These are phyloP conservation scores for Acholoe squamosa DNA, from an alignment of 2,888 invertebrate species.

Conservation along the genomic window DNA sequence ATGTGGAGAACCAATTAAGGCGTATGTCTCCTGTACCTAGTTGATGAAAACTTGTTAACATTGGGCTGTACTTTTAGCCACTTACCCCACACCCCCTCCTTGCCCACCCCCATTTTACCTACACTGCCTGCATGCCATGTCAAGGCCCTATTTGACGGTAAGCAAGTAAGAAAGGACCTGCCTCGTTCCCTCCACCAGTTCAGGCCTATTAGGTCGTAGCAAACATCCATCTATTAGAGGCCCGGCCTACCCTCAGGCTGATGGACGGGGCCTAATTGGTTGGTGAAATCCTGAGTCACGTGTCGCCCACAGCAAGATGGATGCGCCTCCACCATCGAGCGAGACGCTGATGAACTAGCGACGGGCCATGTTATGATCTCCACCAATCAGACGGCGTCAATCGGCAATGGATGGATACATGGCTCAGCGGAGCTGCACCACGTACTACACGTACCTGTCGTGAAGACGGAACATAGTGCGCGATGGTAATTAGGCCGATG, in stretches of 20 bases:
- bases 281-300: background rate
- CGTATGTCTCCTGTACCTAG: too few species aligned
- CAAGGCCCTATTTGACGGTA: too few species aligned
- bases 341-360: background rate
- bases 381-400: background rate
- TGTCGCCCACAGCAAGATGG: background rate
- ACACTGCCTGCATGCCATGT: too few species aligned
- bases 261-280: constrained; percentile 20
- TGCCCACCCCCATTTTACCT: too few species aligned
- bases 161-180: background rate
- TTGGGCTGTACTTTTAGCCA: too few species aligned
- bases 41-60: too few species aligned
- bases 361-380: background rate
- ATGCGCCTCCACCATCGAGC: background rate
- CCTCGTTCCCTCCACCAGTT: constrained; percentile 3
- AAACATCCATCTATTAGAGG: constrained; percentile 14
- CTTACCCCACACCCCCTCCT: too few species aligned
- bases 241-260: background rate
- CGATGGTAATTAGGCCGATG: background rate
- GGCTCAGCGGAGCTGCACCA: background rate
- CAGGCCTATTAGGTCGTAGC: background rate
- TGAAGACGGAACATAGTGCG: background rate
- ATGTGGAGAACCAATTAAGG: too few species aligned
- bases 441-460: background rate
- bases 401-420: background rate